Evolutionary conservation across 2,888 invertebrate genomes (phyloP).

Genomic region (Limnephilus rhombicus): DNA sequence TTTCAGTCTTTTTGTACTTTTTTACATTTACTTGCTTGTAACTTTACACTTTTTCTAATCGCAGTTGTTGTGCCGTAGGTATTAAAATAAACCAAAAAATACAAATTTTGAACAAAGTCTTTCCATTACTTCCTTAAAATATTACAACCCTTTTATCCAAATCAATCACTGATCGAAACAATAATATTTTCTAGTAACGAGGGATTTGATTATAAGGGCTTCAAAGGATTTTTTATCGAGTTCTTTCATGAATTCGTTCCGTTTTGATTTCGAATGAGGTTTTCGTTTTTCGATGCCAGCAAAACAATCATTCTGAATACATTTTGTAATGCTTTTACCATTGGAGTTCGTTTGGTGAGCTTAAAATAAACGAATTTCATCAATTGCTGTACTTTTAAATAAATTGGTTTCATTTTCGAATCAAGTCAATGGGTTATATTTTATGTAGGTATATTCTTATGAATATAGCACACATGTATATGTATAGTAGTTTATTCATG

Average conservation of each 20-base stretch:
- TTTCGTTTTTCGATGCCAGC: background rate
- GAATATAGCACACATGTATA: no score
- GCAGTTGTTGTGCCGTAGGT: no score
- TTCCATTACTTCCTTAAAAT: background rate
- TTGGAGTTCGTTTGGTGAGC: background rate
- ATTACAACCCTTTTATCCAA: background rate
- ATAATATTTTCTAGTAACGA: background rate
- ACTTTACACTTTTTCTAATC: no score
- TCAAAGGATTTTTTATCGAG: background rate
- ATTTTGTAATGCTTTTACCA: background rate
- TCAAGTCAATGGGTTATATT: background rate
- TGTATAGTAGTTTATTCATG: no score
- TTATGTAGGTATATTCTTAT: background rate
- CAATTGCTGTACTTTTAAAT: background rate
- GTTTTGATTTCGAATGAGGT: background rate
- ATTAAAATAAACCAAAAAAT: no score
- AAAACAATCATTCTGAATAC: background rate
- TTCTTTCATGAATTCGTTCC: background rate
- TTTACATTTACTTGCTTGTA: no score
- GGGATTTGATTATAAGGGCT: background rate
- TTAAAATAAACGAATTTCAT: background rate
- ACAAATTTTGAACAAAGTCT: background rate
- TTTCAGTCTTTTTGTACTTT: no score
- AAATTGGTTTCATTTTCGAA: background rate
- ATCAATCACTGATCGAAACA: background rate